Conservation (phyloP, 2,888 invertebrate genomes). For the Tenthredo mesomela region DNA sequence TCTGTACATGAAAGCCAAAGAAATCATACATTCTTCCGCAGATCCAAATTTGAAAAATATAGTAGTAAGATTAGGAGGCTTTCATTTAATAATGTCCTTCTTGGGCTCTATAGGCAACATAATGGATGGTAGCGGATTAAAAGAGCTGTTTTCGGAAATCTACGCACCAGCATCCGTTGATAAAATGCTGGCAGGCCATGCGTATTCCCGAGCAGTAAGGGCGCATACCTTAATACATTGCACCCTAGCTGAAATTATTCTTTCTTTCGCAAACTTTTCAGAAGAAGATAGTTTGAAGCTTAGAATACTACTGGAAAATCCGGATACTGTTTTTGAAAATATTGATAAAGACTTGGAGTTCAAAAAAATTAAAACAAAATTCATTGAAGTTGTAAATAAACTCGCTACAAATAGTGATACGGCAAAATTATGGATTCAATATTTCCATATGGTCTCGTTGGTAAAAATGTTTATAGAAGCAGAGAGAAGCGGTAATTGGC, state of each 20-base stretch:
- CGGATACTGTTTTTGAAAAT: background rate
- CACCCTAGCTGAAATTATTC: constrained; percentile 63
- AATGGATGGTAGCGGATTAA: constrained; percentile 61
- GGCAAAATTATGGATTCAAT: constrained; percentile 63
- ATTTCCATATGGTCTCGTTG: constrained; percentile 58
- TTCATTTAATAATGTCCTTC: constrained; percentile 58
- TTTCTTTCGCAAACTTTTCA: no score
- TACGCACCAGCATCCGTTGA: constrained; percentile 58
- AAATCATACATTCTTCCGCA: constrained; percentile 50
- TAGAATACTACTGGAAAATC: constrained; percentile 52
- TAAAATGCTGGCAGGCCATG: constrained; percentile 65
- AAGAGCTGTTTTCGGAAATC: constrained; percentile 57
- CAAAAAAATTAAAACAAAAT: no score
- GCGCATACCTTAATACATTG: constrained; percentile 52
- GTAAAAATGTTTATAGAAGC: constrained; percentile 59
- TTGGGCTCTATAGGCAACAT: constrained; percentile 59
- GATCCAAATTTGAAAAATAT: constrained; percentile 46
- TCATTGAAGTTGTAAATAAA: background rate
- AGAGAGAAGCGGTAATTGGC: constrained; percentile 59
- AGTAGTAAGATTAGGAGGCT: constrained; percentile 52
- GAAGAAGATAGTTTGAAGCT: no score
- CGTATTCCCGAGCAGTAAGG: constrained; percentile 5
- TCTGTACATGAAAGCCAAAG: constrained; percentile 61
- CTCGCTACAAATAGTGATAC: background rate
- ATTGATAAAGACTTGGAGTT: no score